Base-by-base conservation (phyloP, 1,140 invertebrate genomes). In the Trachymyrmex septentrionalis region DNA sequence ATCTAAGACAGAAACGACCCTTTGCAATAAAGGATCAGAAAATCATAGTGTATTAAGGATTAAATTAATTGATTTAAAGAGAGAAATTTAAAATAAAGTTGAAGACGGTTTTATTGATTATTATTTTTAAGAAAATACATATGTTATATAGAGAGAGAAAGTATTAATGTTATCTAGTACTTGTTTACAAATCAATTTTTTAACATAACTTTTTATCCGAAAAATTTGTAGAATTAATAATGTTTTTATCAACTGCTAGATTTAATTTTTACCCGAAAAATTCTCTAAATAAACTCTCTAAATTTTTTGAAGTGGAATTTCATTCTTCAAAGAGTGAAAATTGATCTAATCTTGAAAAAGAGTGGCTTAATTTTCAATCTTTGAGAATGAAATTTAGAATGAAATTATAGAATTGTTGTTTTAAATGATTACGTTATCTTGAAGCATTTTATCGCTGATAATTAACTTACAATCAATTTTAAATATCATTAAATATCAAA, bases 381-480 rank as follows among this genome's bases (percentile, higher is more conserved):
- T 44, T 10, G 7, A 44, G 9, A 44, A 9, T 44, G 38, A 44
- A 6, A 38, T 38, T 38, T 30, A 30, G 30, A 30, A 30, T 4
- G 30, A 30, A 34, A 34, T 64, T 66, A 64, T 48, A 19, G 67
- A 21, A 67, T 80, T 67, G 48, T 16, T 44, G n/a, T 27, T 78
- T 66, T 3, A 66, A 78, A 66, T 66, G 12, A 3, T n/a, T 34
- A 24, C 44, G 44, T 67, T 78, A 78, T 80, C 27, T 80, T 24
- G 19, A 21, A 50, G n/a, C 27, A 34, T 2, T 34, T 66, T 38
- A 34, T 57, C 24, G 3, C 7, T 53, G 76, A 50, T 57, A 44
- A 38, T 80, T 80, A 67, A 80, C n/a, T 2, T 44, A 44, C 9
- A 44, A 44, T 44, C 9, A 64, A 9, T 50, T 64, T 34, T 24